phyloP scores from a whole-genome alignment of 1,140 invertebrate genomes.

The Asobara japonica region DNA sequence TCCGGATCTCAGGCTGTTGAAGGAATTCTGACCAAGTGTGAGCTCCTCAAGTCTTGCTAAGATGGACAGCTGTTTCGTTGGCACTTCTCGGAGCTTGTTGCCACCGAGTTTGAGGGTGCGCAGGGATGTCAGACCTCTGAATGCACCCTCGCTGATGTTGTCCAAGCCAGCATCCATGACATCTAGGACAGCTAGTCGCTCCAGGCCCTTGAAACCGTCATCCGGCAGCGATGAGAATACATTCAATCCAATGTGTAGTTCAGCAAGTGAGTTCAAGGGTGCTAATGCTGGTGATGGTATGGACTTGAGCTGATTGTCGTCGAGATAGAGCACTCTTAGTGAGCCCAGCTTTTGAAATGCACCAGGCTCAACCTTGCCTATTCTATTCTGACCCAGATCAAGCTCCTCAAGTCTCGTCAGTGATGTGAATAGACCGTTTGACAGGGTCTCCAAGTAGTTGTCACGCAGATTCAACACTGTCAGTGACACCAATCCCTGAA shows the following conservation, averaged over 20 bases:
- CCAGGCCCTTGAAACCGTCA: slow-evolving; percentile 80
- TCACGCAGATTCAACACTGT: slow-evolving; percentile 83
- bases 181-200: slow-evolving; percentile 79
- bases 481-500: slow-evolving; percentile 79
- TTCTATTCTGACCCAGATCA: slow-evolving; percentile 87
- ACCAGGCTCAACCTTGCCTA: slow-evolving; percentile 79
- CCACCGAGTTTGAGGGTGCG: slow-evolving; percentile 80
- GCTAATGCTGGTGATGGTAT: slow-evolving; percentile 79
- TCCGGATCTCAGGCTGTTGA: slow-evolving; percentile 73
- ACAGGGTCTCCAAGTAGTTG: slow-evolving; percentile 84
- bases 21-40: slow-evolving; percentile 84
- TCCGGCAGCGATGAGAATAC: slow-evolving; percentile 78
- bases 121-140: slow-evolving; percentile 78
- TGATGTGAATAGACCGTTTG: slow-evolving; percentile 78
- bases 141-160: slow-evolving; percentile 79
- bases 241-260: slow-evolving; percentile 86
- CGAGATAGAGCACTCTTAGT: slow-evolving; percentile 81
- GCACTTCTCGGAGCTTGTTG: slow-evolving; percentile 79
- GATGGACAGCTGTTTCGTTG: slow-evolving; percentile 77
- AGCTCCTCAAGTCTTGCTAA: slow-evolving; percentile 81
- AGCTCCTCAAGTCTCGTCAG: slow-evolving; percentile 83
- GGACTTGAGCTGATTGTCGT: slow-evolving; percentile 83
- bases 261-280: slow-evolving; percentile 78
- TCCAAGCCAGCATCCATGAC: slow-evolving; percentile 81
- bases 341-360: slow-evolving; percentile 82